Percentiles rank a stretch among this genome's conserved stretches.
These are phyloP conservation scores for Caenorhabditis wallacei DNA, from an alignment of 2,888 invertebrate species.

Conservation along the genomic window DNA sequence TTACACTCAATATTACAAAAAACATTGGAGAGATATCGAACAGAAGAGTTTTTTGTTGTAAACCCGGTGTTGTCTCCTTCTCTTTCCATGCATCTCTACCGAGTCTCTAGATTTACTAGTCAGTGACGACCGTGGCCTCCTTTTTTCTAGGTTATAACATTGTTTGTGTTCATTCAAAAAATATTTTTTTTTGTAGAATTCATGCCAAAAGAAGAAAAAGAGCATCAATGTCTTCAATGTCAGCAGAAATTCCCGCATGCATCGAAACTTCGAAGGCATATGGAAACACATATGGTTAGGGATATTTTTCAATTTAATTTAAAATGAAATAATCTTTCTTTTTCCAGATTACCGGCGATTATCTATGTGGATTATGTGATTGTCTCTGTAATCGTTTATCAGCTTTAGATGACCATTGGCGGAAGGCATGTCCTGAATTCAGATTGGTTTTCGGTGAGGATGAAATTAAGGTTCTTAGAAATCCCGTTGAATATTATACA, in stretches of 20 bases:
- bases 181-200: background rate
- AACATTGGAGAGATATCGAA: too few relatives aligned
- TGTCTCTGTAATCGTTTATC: conserved; percentile 16
- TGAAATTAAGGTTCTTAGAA: conserved; percentile 33
- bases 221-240: conserved; percentile 44
- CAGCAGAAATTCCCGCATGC: background rate
- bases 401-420: conserved; percentile 33
- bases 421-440: conserved; percentile 31
- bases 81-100: too few relatives aligned
- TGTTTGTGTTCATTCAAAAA: too few relatives aligned
- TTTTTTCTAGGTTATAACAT: too few relatives aligned
- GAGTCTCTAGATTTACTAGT: too few relatives aligned
- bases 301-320: background rate
- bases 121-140: background rate
- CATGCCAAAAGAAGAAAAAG: conserved; percentile 5
- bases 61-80: too few relatives aligned
- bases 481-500: background rate
- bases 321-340: background rate
- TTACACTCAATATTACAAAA: too few relatives aligned
- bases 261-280: conserved; percentile 36
- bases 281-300: conserved; percentile 48
- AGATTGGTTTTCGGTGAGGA: conserved; percentile 20
- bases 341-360: conserved; percentile 46
- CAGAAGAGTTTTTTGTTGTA: too few relatives aligned
- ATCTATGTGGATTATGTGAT: conserved; percentile 39